Evolutionary conservation across 2,888 invertebrate species (phyloP).

Genomic region (Protula sp.): DNA sequence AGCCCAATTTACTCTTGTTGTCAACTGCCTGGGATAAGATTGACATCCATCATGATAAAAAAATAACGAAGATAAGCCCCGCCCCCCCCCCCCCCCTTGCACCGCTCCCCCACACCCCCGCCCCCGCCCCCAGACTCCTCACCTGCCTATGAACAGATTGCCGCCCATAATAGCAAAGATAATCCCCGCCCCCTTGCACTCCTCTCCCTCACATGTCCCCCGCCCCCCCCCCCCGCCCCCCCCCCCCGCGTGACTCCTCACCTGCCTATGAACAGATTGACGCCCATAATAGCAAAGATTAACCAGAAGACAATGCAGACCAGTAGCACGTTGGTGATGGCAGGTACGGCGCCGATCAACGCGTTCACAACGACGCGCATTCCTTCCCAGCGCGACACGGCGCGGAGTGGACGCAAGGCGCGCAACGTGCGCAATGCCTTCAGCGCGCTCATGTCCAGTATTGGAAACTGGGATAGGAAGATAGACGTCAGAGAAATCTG

Average conservation of each 20-base stretch:
- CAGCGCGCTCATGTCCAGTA: constrained; percentile 95
- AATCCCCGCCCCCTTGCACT: too few relatives aligned
- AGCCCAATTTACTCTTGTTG: too few relatives aligned
- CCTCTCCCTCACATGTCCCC: too few relatives aligned
- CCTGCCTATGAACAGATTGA: constrained; percentile 90
- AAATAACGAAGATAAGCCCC: too few relatives aligned
- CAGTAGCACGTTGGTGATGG: constrained; percentile 97
- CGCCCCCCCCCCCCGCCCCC: too few relatives aligned
- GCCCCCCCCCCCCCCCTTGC: neutral
- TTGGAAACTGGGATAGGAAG: constrained; percentile 50
- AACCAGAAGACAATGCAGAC: constrained; percentile 99
- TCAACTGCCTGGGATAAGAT: too few relatives aligned
- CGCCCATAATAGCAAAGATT: constrained; percentile 98
- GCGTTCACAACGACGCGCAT: constrained; percentile 99
- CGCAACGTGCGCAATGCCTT: constrained; percentile 98
- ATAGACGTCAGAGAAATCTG: neutral
- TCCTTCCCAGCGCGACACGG: constrained; percentile 99
- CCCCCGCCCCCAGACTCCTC: neutral
- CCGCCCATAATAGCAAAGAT: too few relatives aligned
- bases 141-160: neutral
- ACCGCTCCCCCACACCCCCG: neutral
- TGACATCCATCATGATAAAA: too few relatives aligned
- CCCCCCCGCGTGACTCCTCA: too few relatives aligned
- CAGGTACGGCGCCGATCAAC: constrained; percentile 96
- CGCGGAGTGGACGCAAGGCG: constrained; percentile 95